These are phyloP conservation scores for Drosophila formosana DNA, from an alignment of 2,888 invertebrate genomes.

Conservation along the genomic window DNA sequence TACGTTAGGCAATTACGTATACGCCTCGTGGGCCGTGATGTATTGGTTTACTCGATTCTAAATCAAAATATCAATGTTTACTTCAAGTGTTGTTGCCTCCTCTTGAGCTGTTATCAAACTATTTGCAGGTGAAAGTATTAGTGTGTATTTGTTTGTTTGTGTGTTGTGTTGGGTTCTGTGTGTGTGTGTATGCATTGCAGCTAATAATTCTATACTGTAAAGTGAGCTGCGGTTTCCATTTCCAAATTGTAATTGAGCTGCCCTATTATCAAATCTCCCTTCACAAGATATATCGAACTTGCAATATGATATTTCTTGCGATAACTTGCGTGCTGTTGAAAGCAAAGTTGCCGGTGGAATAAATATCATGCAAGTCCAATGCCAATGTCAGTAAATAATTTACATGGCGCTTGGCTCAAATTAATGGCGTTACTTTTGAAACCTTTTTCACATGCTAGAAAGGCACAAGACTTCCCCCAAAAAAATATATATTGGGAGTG, in stretches of 20 bases:
- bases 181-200: constrained; percentile 16
- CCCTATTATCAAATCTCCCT: not conserved
- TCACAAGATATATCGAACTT: not conserved
- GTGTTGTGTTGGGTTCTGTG: constrained; percentile 18
- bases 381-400: constrained; percentile 52
- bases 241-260: constrained; percentile 2
- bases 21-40: constrained; percentile 26
- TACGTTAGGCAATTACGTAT: constrained; percentile 36
- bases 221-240: constrained; percentile 15
- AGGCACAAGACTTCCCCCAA: constrained; percentile 21
- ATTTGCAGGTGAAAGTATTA: constrained; percentile 39
- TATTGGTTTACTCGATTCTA: constrained; percentile 56
- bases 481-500: not conserved
- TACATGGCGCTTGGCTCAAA: constrained; percentile 62
- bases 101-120: constrained; percentile 58
- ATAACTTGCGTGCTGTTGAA: not conserved
- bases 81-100: constrained; percentile 35
- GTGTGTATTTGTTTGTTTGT: constrained; percentile 3
- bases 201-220: constrained; percentile 42
- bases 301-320: not conserved
- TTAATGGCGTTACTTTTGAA: constrained; percentile 78
- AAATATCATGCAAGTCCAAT: constrained; percentile 24
- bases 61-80: constrained; percentile 74
- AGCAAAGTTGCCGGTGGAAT: not conserved
- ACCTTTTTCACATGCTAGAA: constrained; percentile 68